phyloP scores from a whole-genome alignment of 2,888 invertebrate species.

The Metallyticus violacea region DNA sequence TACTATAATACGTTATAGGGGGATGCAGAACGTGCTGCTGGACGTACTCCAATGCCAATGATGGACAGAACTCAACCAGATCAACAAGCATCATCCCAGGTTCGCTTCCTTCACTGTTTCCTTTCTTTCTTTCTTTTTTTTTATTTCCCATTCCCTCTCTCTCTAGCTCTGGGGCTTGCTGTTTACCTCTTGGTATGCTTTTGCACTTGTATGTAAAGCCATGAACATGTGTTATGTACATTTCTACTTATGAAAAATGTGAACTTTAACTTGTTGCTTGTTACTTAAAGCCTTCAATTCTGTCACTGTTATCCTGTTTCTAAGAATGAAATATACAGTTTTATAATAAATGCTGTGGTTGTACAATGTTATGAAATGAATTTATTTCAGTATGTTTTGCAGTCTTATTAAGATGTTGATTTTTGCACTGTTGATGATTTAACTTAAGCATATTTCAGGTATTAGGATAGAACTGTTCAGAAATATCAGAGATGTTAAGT shows the following conservation, averaged over 20 bases:
- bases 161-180: neutral
- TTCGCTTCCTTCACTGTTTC: conserved; percentile 39
- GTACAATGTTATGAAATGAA: too few relatives aligned
- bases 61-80: conserved; percentile 73
- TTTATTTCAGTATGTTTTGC: neutral
- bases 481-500: too few relatives aligned
- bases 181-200: neutral
- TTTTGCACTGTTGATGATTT: too few relatives aligned
- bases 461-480: too few relatives aligned
- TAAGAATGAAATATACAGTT: neutral
- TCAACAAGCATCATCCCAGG: conserved; percentile 74
- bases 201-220: neutral
- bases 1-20: conserved; percentile 44
- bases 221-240: neutral
- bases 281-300: neutral
- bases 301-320: neutral
- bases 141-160: neutral
- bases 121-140: neutral
- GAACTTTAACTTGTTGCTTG: neutral
- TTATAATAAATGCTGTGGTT: too few relatives aligned
- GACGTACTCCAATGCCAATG: conserved; percentile 73
- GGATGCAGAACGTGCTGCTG: conserved; percentile 66
- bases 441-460: too few relatives aligned
- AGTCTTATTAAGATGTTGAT: neutral
- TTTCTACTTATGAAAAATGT: neutral